Conservation (phyloP, 2,888 invertebrate genomes). For the Patella caerulea region DNA sequence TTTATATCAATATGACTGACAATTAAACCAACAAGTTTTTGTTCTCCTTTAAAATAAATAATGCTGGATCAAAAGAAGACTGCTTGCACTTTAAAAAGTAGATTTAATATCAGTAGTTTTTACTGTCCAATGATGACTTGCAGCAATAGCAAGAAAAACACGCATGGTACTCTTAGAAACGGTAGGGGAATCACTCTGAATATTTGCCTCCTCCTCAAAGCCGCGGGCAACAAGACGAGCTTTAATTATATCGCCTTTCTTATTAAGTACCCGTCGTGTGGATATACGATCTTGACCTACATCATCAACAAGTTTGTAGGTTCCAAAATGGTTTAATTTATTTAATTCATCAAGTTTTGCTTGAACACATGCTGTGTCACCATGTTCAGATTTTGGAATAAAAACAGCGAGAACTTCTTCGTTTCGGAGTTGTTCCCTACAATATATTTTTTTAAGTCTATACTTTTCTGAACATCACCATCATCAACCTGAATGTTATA, state of each 20-base stretch:
- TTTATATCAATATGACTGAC: slow-evolving; percentile 33
- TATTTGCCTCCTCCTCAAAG: no score
- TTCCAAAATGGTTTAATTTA: slow-evolving; percentile 27
- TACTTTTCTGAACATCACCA: slow-evolving; percentile 22
- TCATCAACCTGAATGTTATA: slow-evolving; percentile 29
- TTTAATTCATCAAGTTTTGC: slow-evolving; percentile 32
- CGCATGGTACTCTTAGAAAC: no score
- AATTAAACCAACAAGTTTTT: slow-evolving; percentile 18
- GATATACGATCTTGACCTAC: slow-evolving; percentile 24
- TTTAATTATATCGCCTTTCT: no score
- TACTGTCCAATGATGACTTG: no score
- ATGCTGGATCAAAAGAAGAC: slow-evolving; percentile 22
- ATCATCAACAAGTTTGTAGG: slow-evolving; percentile 30
- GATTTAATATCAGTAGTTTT: no score
- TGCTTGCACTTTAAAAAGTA: slow-evolving; percentile 24
- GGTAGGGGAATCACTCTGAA: no score
- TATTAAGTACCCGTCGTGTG: no score
- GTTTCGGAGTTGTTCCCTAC: slow-evolving; percentile 13
- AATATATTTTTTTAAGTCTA: slow-evolving; percentile 21
- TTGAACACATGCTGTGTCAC: background rate
- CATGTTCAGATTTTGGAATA: background rate
- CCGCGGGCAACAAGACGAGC: no score
- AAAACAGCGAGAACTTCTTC: background rate
- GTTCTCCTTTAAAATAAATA: slow-evolving; percentile 18
- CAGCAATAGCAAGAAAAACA: no score